Evolutionary conservation across 2,113 vertebrate species (phyloP), one percentile per base, ranked within the genome.

Genomic region (Thalassarche chlororhynchos): DNA sequence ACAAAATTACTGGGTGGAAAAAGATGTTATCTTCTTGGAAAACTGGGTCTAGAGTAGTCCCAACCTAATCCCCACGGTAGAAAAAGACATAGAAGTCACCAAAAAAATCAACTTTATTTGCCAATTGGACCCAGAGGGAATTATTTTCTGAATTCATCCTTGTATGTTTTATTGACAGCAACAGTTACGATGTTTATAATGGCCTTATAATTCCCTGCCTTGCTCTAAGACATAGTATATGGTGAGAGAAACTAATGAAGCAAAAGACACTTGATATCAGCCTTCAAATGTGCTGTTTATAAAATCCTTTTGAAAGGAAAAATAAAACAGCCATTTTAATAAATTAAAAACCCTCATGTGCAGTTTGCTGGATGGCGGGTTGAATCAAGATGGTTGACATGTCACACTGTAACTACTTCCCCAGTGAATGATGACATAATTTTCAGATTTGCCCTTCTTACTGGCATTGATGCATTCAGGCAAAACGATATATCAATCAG

Each of bases 251-350:
- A 87, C 92, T 93, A 96, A 95, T 89, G 92, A 95, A 89, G 95
- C 90, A 91, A 90, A 95, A 89, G 86, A 57, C 31, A 57, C 77
- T 93, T 17, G 3, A 54, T 89, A 65, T 32, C 69, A 87, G 91
- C 84, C 57, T 95, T 90, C 80, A 95, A 93, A 92, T 89, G 36
- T 23, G 80, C 86, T 96, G 94, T 97, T 96, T 91, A 95, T 83
- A 89, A 95, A 95, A 93, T 69, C 86, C 61, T 88, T 92, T 93
- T 87, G 70, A 84, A 71, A 78, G 31, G 77, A 84, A 95, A 95
- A 93, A 84, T 96, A 96, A 97, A 96, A 31, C 28, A 92, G 44
- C 40, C 83, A 84, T 95, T 95, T 92, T 91, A 95, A 97, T 95
- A 95, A 95, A 93, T 95, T 91, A 95, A 91, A 85, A 88, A 47